Evolutionary conservation across 2,113 vertebrate species (phyloP), one percentile per base, ranked within the genome.

Genomic region (Mastomys natalensis): DNA sequence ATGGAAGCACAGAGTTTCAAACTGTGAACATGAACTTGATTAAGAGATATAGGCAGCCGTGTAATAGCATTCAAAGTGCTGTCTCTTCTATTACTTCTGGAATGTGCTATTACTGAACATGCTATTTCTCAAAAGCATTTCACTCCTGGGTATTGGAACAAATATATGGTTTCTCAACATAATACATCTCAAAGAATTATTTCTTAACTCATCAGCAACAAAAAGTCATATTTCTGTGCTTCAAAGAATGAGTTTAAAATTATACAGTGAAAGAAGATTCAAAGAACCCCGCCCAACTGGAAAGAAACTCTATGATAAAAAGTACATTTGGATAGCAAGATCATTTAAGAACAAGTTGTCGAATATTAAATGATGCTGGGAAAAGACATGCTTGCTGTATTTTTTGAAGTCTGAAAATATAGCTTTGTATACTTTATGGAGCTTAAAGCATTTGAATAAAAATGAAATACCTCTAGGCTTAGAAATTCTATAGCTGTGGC

Each of bases 381-480:
- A 95, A 86, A 95, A 91, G 84, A 89, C 81, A 78, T 37, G 91
- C 91, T 93, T 95, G 45, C 80, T 68, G 66, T 87, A 90, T 62
- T 21, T 95, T 96, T 95, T 94, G 88, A 96, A 93, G 92, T 94
- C 74, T 92, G 92, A 97, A 93, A 96, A 88, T 94, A 89, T 60
- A 66, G 62, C 60, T 93, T 95, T 85, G 86, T 94, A 86, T 80
- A 81, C 40, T 97, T 97, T 95, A 97, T 93, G 96, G 92, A 62
- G 86, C 86, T 97, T 96, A 96, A 97, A 90, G 86, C 58, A 92
- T 85, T 94, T 95, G 94, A 95, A 97, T 97, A 95, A 96, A 97
- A 95, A 82, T 92, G 96, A 95, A 89, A 40, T 87, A 92, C 77
- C 51, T 96, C 60, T 45, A 92, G 85, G 60, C 85, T 84, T 93